Evolutionary conservation across 92 coral and sea anemone genomes (phyloP), one percentile per base, ranked within the genome.

Genomic region (Hydrozoanthus gracilis): DNA sequence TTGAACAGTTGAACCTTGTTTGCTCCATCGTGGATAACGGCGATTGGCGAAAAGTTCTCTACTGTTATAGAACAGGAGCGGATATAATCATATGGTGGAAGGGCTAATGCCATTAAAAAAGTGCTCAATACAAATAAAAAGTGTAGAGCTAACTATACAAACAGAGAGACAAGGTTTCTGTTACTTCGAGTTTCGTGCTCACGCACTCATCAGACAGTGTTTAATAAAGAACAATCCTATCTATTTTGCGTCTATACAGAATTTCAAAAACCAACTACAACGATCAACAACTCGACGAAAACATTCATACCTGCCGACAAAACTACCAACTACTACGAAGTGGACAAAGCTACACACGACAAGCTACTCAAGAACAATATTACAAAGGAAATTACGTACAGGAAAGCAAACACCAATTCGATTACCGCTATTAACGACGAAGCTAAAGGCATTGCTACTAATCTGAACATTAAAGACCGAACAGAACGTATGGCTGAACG

Each of bases 401-500:
- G 3, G 55, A 80, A 80, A 45, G 52, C 86, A 45, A 56, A 56
- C 64, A 0, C 64, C 7, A 56, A 6, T 7, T 3, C 64, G 4
- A n/a, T 56, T 0, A 56, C 11, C 64, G 15, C 64, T n/a, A 84
- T 84, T 47, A 55, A 84, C 82, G 4, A 55, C 64, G 62, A 71
- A 47, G 78, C 82, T 18, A 73, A 73, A 54, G 17, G 55, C 18
- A 73, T 86, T 52, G 78, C 71, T n/a, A 73, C 79, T 3, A 39
- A 80, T 12, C 82, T 88, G 3, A 4, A 82, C 35, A 68, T 88
- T n/a, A 12, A 35, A 4, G 83, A 88, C 75, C 15, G 82, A 14
- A 46, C 82, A 3, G 88, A 82, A 68, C 55, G 80, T 18, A 71
- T 71, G 27, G 88, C 91, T 4, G 70, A 82, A 54, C n/a, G 66